A percentile compares a stretch with the other conserved stretches of the same genome.
Conservation (phyloP, 2,113 vertebrate genomes). For the Zingel zingel region DNA sequence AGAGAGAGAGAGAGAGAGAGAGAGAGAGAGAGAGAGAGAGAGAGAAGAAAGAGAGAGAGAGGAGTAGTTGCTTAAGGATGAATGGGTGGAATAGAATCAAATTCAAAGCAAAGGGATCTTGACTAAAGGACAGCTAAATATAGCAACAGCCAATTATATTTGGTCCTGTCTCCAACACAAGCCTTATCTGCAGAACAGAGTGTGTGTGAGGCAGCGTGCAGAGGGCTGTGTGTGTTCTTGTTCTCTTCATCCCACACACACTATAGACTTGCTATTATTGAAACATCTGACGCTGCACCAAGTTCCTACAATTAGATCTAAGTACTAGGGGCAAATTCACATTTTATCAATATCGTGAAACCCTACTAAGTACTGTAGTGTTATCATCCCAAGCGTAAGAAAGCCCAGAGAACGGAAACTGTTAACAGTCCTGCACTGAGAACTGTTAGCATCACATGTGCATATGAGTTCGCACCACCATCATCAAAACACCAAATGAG, state of each 20-base stretch:
- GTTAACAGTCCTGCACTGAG: too few relatives aligned
- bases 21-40: neutral
- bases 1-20: neutral
- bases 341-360: too few relatives aligned
- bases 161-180: neutral
- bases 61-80: neutral
- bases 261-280: neutral
- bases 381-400: too few relatives aligned
- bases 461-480: too few relatives aligned
- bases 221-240: neutral
- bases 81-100: conserved; percentile 9
- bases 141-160: conserved; percentile 49
- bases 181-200: conserved; percentile 18
- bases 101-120: conserved; percentile 22
- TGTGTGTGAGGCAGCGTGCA: neutral
- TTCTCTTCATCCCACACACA: neutral
- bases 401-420: too few relatives aligned
- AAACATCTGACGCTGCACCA: neutral
- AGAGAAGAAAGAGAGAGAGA: conserved; percentile 1
- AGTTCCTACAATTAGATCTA: neutral
- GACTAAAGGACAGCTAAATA: conserved; percentile 45
- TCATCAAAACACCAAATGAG: too few relatives aligned
- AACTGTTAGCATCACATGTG: too few relatives aligned
- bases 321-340: neutral
- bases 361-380: neutral